Percentiles rank a stretch among this genome's conserved stretches.
phyloP scores from a whole-genome alignment of 2,113 vertebrate genomes.

The human (Homo sapiens) region DNA sequence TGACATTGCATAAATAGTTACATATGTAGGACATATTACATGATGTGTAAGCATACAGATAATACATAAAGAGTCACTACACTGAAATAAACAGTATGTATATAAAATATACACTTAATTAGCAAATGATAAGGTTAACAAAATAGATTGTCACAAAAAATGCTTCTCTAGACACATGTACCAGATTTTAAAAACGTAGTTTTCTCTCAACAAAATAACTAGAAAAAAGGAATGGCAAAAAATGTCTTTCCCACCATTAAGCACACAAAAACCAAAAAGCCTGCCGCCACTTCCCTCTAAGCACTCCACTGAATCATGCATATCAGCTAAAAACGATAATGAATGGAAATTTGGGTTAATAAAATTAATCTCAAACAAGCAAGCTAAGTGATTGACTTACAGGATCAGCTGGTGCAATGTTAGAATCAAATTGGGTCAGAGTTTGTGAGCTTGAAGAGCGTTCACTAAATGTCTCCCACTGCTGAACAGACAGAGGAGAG shows the following conservation, averaged over 20 bases:
- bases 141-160: constrained; percentile 57
- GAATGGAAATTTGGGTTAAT: constrained; percentile 94
- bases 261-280: constrained; percentile 77
- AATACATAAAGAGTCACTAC: constrained; percentile 20
- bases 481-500: constrained; percentile 99
- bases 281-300: constrained; percentile 82
- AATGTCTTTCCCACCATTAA: constrained; percentile 65
- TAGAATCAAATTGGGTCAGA: constrained; percentile 99
- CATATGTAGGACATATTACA: constrained; percentile 67
- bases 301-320: constrained; percentile 85
- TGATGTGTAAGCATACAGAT: constrained; percentile 62
- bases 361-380: constrained; percentile 98
- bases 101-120: constrained; percentile 65
- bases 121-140: constrained; percentile 63
- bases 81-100: constrained; percentile 52
- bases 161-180: constrained; percentile 59
- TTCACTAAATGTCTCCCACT: constrained; percentile 99
- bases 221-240: constrained; percentile 60
- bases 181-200: constrained; percentile 50
- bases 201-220: constrained; percentile 66
- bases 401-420: constrained; percentile 99
- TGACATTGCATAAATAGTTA: constrained; percentile 64
- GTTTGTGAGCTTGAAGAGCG: constrained; percentile 99
- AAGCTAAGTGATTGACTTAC: constrained; percentile 99
- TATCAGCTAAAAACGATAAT: constrained; percentile 81